Percentiles rank a stretch among this genome's conserved stretches.
Conservation (phyloP, 2,113 vertebrate species). For the Proteles cristata region DNA sequence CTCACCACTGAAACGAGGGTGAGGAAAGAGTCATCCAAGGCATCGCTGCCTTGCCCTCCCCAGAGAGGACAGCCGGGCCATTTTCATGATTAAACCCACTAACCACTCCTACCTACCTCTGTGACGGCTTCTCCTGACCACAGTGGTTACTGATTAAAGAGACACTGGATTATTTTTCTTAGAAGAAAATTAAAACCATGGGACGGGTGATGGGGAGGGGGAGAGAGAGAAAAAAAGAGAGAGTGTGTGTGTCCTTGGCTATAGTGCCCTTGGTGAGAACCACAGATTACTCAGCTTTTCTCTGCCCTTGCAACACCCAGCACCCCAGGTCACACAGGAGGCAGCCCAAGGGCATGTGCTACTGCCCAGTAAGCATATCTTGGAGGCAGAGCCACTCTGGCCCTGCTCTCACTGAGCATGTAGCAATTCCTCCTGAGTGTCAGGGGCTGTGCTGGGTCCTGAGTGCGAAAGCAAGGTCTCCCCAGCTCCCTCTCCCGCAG, state of each 20-base stretch:
- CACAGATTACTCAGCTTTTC: background rate
- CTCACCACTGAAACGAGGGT: background rate
- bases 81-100: constrained; percentile 47
- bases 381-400: background rate
- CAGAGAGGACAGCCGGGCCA: background rate
- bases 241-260: background rate
- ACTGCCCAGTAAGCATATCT: background rate
- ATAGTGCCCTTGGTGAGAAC: background rate
- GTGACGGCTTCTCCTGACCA: background rate
- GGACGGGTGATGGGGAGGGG: background rate
- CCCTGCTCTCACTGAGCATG: background rate
- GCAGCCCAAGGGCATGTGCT: background rate
- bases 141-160: constrained; percentile 48
- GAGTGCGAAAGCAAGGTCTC: background rate
- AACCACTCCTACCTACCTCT: background rate
- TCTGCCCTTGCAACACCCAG: background rate
- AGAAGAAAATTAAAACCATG: constrained; percentile 53
- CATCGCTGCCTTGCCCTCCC: background rate
- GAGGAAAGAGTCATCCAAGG: background rate
- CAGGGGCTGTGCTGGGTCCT: background rate
- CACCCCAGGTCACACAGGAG: background rate
- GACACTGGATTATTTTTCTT: constrained; percentile 52
- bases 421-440: background rate
- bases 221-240: background rate
- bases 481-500: background rate